A percentile compares a stretch with the other conserved stretches of the same genome.
These are phyloP conservation scores for Amphipyra berbera DNA, from an alignment of 2,888 invertebrate species.

Conservation along the genomic window DNA sequence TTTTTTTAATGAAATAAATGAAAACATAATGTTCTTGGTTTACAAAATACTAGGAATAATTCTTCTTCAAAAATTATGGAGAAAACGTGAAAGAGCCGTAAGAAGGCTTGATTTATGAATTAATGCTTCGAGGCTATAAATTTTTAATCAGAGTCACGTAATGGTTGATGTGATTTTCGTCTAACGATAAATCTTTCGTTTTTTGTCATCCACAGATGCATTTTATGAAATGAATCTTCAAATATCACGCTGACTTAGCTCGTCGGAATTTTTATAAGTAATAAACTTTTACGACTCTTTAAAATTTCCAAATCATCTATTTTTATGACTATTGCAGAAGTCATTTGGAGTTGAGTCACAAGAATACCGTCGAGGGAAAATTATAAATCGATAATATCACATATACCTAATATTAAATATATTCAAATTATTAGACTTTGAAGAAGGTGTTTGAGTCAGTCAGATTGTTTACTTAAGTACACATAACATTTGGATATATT, in stretches of 20 bases:
- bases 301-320: slow-evolving; percentile 53
- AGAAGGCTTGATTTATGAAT: too few species aligned
- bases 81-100: too few species aligned
- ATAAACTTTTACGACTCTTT: slow-evolving; percentile 53
- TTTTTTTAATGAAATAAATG: too few species aligned
- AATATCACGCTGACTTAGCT: slow-evolving; percentile 29
- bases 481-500: neutral
- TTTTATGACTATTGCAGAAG: slow-evolving; percentile 49
- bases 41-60: too few species aligned
- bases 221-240: slow-evolving; percentile 41
- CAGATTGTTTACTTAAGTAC: too few species aligned
- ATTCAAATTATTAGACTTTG: too few species aligned
- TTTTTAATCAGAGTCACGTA: slow-evolving; percentile 3
- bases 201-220: slow-evolving; percentile 37
- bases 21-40: too few species aligned
- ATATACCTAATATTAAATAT: too few species aligned
- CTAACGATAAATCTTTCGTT: slow-evolving; percentile 5
- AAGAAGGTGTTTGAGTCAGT: too few species aligned
- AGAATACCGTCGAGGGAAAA: slow-evolving; percentile 6
- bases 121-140: neutral
- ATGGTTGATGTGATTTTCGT: neutral
- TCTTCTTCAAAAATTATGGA: too few species aligned
- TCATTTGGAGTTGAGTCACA: slow-evolving; percentile 34
- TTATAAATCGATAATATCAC: neutral
- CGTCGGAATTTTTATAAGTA: slow-evolving; percentile 31